phyloP scores from a whole-genome alignment of 2,113 vertebrate species.

The Corythornis cristatus region DNA sequence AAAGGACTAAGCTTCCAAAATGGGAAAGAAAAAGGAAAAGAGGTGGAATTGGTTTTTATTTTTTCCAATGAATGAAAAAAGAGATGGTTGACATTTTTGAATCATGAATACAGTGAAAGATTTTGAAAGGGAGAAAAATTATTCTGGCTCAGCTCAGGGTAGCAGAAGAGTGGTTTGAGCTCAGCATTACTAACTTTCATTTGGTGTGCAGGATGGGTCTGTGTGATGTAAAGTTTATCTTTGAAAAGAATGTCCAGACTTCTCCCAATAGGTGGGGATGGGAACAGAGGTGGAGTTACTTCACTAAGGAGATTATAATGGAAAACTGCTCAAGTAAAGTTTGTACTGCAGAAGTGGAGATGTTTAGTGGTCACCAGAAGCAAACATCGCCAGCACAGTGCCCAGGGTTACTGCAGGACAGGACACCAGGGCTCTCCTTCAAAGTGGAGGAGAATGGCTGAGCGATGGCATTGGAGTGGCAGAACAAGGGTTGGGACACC shows the following conservation, averaged over 20 bases:
- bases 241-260: background rate
- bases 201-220: background rate
- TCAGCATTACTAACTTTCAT: background rate
- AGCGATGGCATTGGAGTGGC: background rate
- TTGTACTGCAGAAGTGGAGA: background rate
- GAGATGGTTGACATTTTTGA: background rate
- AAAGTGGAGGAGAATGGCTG: background rate
- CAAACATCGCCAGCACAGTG: background rate
- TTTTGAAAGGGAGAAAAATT: background rate
- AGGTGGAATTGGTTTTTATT: background rate
- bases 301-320: background rate
- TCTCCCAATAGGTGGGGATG: background rate
- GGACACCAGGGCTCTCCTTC: background rate
- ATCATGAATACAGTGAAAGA: background rate
- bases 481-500: background rate
- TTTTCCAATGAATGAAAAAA: background rate
- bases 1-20: background rate
- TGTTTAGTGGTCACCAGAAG: background rate
- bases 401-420: background rate
- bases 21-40: background rate
- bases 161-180: background rate
- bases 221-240: background rate
- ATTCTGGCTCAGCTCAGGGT: background rate
- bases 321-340: slow-evolving; percentile 6
- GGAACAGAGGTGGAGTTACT: background rate